A percentile compares a stretch with the other conserved stretches of the same genome.
Conservation (phyloP, 2,797 vertebrate species). For the Hippoglossus hippoglossus region DNA sequence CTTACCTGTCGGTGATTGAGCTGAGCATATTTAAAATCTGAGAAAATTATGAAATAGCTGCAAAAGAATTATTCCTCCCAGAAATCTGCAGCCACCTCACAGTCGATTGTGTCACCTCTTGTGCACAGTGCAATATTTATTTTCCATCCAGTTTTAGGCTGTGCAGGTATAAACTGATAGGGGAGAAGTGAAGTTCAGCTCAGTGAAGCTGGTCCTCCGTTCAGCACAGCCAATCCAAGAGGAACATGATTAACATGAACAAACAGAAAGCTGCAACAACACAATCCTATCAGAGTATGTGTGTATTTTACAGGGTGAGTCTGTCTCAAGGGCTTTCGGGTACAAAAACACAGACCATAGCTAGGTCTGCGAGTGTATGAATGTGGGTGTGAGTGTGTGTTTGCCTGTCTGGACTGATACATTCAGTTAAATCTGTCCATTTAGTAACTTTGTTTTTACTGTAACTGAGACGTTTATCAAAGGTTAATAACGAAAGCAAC, state of each 20-base stretch:
- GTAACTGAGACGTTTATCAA: neutral
- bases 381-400: constrained; percentile 38
- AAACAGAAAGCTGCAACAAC: constrained; percentile 48
- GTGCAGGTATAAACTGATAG: constrained; percentile 21
- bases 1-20: neutral
- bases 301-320: constrained; percentile 66
- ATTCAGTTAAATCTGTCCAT: constrained; percentile 13
- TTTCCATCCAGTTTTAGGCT: constrained; percentile 23
- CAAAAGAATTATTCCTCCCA: too few relatives aligned
- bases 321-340: constrained; percentile 63
- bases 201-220: neutral
- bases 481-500: neutral
- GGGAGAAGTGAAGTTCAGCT: constrained; percentile 4
- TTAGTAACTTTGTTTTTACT: neutral
- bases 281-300: constrained; percentile 70
- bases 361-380: constrained; percentile 25
- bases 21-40: neutral
- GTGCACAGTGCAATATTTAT: constrained; percentile 30
- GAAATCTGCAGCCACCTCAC: too few relatives aligned
- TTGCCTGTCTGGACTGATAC: constrained; percentile 42
- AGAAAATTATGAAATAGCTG: neutral
- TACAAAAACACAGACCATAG: constrained; percentile 45
- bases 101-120: neutral
- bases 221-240: constrained; percentile 16
- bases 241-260: constrained; percentile 57